Percentiles rank a stretch among this genome's conserved stretches.
Evolutionary conservation across 2,113 vertebrate species (phyloP).

Genomic region (Gila orcuttii): DNA sequence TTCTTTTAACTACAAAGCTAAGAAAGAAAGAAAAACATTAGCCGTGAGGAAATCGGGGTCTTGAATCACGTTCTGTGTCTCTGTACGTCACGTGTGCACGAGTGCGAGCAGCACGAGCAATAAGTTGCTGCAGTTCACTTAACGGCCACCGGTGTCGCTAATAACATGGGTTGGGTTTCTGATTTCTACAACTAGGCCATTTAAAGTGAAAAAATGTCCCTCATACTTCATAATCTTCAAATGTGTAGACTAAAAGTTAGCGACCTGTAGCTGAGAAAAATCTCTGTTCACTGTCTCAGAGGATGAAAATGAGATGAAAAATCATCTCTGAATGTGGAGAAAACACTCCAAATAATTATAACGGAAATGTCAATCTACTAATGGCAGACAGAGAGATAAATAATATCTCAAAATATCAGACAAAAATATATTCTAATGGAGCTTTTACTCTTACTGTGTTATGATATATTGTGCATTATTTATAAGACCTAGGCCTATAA

Average conservation of each 20-base stretch:
- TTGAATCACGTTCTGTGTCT: too few species aligned
- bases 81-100: too few species aligned
- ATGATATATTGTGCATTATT: neutral
- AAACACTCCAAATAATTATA: neutral
- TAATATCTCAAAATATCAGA: neutral
- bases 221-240: neutral
- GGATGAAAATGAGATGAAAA: neutral
- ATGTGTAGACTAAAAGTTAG: neutral
- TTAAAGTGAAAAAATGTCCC: neutral
- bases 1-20: too few species aligned
- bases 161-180: too few species aligned
- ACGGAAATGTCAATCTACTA: neutral
- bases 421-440: neutral
- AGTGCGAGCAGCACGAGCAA: too few species aligned
- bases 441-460: neutral
- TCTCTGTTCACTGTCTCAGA: too few species aligned
- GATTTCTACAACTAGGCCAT: neutral
- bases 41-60: too few species aligned
- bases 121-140: too few species aligned
- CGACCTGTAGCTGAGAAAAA: neutral
- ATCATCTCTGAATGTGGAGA: neutral
- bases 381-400: neutral
- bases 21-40: too few species aligned
- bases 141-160: too few species aligned
- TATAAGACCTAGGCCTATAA: neutral